These are phyloP conservation scores for Sebastolobus alascanus DNA, from an alignment of 2,797 vertebrate genomes.

Conservation along the genomic window DNA sequence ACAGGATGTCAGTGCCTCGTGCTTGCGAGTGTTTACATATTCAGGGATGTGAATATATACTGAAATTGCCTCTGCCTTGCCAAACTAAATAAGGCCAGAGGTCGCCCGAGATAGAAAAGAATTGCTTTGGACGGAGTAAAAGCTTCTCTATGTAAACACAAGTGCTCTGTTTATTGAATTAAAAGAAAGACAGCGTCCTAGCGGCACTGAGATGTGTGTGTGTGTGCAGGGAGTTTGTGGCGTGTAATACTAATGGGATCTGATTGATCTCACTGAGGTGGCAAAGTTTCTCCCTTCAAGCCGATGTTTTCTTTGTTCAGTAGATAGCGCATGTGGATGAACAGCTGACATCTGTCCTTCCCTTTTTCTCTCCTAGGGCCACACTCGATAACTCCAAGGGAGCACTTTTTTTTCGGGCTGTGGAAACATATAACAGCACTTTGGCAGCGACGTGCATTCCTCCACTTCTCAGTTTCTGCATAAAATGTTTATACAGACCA, in stretches of 20 bases:
- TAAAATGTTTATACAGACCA: slow-evolving; percentile 25
- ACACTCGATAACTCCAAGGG: not conserved
- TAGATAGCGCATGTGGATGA: slow-evolving; percentile 30
- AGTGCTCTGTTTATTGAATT: slow-evolving; percentile 47
- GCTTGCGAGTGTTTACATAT: slow-evolving; percentile 51
- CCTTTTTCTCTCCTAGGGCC: not conserved
- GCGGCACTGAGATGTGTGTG: slow-evolving; percentile 3
- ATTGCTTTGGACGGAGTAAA: slow-evolving; percentile 37
- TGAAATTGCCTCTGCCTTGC: slow-evolving; percentile 41
- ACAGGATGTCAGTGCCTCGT: slow-evolving; percentile 39
- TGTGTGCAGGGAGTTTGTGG: slow-evolving; percentile 33
- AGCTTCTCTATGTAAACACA: slow-evolving; percentile 55
- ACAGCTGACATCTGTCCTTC: slow-evolving; percentile 43
- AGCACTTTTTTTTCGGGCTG: slow-evolving; percentile 1
- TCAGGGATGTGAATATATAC: slow-evolving; percentile 32
- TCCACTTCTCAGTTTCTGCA: slow-evolving; percentile 24
- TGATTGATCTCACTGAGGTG: slow-evolving; percentile 43
- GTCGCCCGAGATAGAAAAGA: slow-evolving; percentile 37
- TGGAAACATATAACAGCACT: slow-evolving; percentile 37
- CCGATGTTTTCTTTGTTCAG: slow-evolving; percentile 39
- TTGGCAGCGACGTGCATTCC: slow-evolving; percentile 21
- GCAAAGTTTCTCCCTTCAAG: slow-evolving; percentile 33
- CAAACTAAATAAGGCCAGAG: slow-evolving; percentile 49
- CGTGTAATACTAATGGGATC: slow-evolving; percentile 56
- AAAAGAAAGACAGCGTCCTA: slow-evolving; percentile 19